Conservation (phyloP, 1,140 invertebrate genomes). For the Ptiloglossa arizonensis region DNA sequence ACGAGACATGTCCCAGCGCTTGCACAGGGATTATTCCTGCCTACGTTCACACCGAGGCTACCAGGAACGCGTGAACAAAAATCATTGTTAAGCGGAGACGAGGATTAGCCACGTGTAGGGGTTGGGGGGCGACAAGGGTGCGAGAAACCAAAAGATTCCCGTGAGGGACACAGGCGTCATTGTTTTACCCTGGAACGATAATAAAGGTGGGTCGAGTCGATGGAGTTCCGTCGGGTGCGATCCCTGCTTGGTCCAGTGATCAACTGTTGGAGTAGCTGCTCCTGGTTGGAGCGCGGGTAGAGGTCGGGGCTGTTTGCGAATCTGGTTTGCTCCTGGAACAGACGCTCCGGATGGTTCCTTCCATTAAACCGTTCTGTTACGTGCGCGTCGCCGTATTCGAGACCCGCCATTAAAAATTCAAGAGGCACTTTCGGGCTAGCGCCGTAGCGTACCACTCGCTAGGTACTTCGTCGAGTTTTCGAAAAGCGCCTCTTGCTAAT, state of each 20-base stretch:
- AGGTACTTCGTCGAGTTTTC: neutral
- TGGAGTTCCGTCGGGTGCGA: constrained; percentile 74
- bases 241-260: constrained; percentile 64
- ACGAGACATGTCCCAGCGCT: no score
- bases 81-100: constrained; percentile 27
- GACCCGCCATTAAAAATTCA: constrained; percentile 9
- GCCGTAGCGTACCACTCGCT: neutral
- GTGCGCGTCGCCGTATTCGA: neutral
- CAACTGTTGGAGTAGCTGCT: constrained; percentile 65
- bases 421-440: neutral
- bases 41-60: constrained; percentile 75
- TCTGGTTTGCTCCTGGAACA: constrained; percentile 75
- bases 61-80: constrained; percentile 35
- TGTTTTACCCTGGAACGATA: constrained; percentile 80
- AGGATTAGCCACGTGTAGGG: constrained; percentile 6
- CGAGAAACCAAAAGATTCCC: constrained; percentile 19
- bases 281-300: constrained; percentile 70
- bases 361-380: constrained; percentile 25
- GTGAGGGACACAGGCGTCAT: constrained; percentile 38
- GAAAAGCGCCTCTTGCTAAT: neutral
- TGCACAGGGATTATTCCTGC: constrained; percentile 28
- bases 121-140: no score
- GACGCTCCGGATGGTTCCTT: constrained; percentile 64
- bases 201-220: constrained; percentile 76
- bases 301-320: constrained; percentile 76